These are phyloP conservation scores for Anarsia innoxiella DNA, from an alignment of 2,888 invertebrate species.

Conservation along the genomic window DNA sequence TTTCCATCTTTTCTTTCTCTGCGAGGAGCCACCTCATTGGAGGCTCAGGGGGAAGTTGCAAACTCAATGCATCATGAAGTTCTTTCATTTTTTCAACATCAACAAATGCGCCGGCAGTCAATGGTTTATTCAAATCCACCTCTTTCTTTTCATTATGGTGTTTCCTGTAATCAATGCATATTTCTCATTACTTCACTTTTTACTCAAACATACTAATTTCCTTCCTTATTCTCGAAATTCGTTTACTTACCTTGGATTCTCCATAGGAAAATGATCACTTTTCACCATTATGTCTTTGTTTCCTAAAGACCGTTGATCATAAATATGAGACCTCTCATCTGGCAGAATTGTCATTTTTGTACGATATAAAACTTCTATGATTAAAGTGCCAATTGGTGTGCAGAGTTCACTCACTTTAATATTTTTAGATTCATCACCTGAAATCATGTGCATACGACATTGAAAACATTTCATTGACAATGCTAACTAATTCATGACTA, in stretches of 20 bases:
- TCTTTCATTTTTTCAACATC: conserved; percentile 78
- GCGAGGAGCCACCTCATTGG: conserved; percentile 56
- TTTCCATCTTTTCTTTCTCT: conserved; percentile 54
- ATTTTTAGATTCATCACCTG: conserved; percentile 87
- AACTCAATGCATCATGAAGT: conserved; percentile 49
- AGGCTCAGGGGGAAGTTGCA: conserved; percentile 56
- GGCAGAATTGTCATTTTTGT: conserved; percentile 95
- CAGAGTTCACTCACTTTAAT: conserved; percentile 89
- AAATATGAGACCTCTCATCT: conserved; percentile 79
- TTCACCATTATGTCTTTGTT: conserved; percentile 84
- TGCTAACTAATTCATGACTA: too few species aligned
- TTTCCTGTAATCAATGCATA: conserved; percentile 29
- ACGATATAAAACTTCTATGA: conserved; percentile 88
- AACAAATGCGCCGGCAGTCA: conserved; percentile 87
- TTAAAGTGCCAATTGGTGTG: conserved; percentile 89
- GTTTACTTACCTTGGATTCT: conserved; percentile 75
- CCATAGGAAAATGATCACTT: conserved; percentile 89
- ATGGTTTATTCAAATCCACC: conserved; percentile 81
- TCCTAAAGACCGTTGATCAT: conserved; percentile 30
- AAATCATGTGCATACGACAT: conserved; percentile 16
- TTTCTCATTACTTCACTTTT: too few species aligned
- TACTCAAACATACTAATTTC: too few species aligned
- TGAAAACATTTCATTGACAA: neutral
- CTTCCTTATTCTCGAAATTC: too few species aligned
- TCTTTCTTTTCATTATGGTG: conserved; percentile 75